Base-by-base conservation (phyloP, 2,888 invertebrate genomes). In the Hypselothyrea guttata region DNA sequence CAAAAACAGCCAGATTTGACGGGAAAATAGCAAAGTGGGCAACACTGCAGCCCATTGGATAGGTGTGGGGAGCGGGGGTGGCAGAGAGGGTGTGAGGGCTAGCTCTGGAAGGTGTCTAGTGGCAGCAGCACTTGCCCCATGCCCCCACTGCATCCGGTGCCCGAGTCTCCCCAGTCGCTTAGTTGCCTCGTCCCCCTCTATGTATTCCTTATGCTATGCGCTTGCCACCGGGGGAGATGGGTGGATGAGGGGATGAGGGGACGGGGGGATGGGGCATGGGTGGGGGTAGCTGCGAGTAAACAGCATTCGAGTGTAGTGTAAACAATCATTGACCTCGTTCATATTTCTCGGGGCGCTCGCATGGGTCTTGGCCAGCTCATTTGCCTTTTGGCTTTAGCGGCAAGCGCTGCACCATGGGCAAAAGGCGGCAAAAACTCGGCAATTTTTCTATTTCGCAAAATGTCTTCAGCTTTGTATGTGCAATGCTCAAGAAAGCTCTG, bases 271-370 rank as follows among this genome's bases (percentile, higher is more conserved):
- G 7, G 13, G 34, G 12, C 33, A 12, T 28, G 9, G 28, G 1
- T 28, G 30, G 9, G 1, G 30, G 33, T 53, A 15, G 66, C 66
- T 65, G 40, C 75, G 70, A 73, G 77, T 77, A 81, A 84, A 81
- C 84, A 77, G 74, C 70, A 84, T 77, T 77, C 77, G 75, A 84
- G 85, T 70, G 75, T 78, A 78, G 83, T 85, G 85, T 79, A 79
- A 79, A 79, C 79, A 79, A 79, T 84, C 83, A 85, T 79, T 79
- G 85, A 79, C 79, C 79, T 79, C 79, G 85, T 79, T 85, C 75
- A 84, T 74, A 74, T 74, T 84, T 67, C 78, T 84, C 59, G 64
- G 64, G 57, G 63, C 58, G 31, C 28, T 61, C 65, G 69, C 22
- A 5, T 5, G 22, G 22, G 22, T 22, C 22, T 22, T 22, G 22